These are phyloP conservation scores for Lasiurus borealis DNA, from an alignment of 2,113 vertebrate genomes.

Conservation along the genomic window DNA sequence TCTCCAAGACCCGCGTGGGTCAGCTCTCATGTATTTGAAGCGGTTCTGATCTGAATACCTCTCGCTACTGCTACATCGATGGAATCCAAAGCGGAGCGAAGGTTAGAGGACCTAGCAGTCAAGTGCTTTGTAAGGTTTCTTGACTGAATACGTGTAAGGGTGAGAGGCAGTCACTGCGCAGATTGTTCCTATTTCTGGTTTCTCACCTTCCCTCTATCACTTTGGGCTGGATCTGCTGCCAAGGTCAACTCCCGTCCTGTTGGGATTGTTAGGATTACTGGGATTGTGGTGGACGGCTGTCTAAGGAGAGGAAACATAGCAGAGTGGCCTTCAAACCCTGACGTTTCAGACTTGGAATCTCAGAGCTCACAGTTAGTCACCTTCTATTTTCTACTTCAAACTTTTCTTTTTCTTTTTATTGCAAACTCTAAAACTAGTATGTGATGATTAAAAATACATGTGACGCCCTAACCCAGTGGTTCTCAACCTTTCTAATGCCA, in stretches of 20 bases:
- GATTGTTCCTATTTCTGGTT: neutral
- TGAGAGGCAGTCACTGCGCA: neutral
- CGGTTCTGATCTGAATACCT: neutral
- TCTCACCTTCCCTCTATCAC: neutral
- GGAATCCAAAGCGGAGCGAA: neutral
- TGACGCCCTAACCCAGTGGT: too few relatives aligned
- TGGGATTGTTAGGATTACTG: neutral
- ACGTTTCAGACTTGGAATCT: conserved; percentile 31
- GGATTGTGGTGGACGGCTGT: neutral
- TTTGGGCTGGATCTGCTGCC: neutral
- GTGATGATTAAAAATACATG: conserved; percentile 4
- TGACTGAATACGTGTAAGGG: neutral
- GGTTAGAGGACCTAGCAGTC: neutral
- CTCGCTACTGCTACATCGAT: neutral
- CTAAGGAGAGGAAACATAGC: neutral
- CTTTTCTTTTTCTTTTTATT: neutral
- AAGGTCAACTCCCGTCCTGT: neutral
- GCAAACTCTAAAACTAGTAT: neutral
- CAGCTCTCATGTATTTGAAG: neutral
- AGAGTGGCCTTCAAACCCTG: neutral
- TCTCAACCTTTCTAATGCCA: too few relatives aligned
- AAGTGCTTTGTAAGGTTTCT: neutral
- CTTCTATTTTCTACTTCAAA: neutral
- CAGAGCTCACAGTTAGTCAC: neutral
- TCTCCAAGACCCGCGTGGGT: neutral